These are phyloP conservation scores for Ellobium chinense DNA, from an alignment of 2,888 invertebrate species.

Conservation along the genomic window DNA sequence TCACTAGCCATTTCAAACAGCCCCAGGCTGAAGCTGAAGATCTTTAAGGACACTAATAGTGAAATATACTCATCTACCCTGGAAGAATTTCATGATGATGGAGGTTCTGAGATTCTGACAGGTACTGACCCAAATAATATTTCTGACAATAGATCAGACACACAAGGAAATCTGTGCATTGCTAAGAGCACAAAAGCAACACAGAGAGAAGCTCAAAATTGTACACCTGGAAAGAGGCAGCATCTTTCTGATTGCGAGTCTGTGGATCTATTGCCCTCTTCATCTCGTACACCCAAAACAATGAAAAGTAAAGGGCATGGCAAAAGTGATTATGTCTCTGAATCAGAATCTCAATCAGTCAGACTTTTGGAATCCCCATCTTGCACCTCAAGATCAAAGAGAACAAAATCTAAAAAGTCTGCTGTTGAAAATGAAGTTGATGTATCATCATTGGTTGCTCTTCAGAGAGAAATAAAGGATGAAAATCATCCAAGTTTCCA, in stretches of 20 bases:
- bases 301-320: background rate
- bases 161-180: too few relatives aligned
- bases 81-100: constrained; percentile 10
- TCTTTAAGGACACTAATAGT: constrained; percentile 2
- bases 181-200: too few relatives aligned
- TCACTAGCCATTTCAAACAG: constrained; percentile 5
- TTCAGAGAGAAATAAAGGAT: too few relatives aligned
- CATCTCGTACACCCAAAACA: background rate
- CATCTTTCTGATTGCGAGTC: background rate
- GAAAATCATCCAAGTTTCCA: too few relatives aligned
- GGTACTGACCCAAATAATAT: too few relatives aligned
- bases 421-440: too few relatives aligned
- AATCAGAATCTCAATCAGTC: background rate
- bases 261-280: constrained; percentile 20
- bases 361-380: background rate
- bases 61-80: constrained; percentile 21
- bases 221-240: background rate
- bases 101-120: too few relatives aligned
- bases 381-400: background rate
- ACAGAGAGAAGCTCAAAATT: background rate
- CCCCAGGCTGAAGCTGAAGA: constrained; percentile 25
- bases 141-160: too few relatives aligned
- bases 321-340: background rate
- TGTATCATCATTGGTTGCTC: too few relatives aligned
- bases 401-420: too few relatives aligned